Evolutionary conservation across 2,113 vertebrate species (phyloP), one percentile per base, ranked within the genome.

Genomic region (Oryzias celebensis): DNA sequence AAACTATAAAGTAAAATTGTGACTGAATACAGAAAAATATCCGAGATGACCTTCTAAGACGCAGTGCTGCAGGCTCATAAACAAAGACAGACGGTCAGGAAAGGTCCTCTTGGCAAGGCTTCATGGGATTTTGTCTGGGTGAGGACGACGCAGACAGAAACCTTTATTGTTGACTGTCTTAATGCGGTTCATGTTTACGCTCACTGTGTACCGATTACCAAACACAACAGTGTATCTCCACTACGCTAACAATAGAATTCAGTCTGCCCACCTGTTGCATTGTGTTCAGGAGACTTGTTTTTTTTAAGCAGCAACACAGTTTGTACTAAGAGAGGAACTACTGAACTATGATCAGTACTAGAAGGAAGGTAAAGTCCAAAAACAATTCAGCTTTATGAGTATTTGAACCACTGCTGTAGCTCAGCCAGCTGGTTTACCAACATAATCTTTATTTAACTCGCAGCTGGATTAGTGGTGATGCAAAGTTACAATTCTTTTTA

Each of bases 231-330:
- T 71, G 71, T 67, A 49, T 66, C 58, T 42, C 31, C 50, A 10
- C 51, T 82, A 74, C 87, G 82, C 80, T 75, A 72, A 85, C 89
- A 88, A 89, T 54, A 58, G 65, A 77, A 83, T 58, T 75, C 73
- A 31, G 76, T 76, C 60, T 65, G 59, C 48, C 67, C 62, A 31
- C 62, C 69, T 73, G 41, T 61, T 52, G 61, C 77, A 41, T 10
- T 12, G 23, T 43, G 63, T 45, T 69, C 65, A 57, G 46, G 50
- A 42, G 57, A 31, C 64, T 46, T 14, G 22, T 7, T 8, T 6
- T 3, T 36, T 15, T 42, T 59, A 58, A 59, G 43, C 18, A 8
- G 6, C 12, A 65, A 16, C 18, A 14, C 24, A 8, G 8, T 8
- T 36, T 36, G 7, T 23, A 12, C 14, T 52, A 8, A 20, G 22